Percentiles rank a stretch among this genome's conserved stretches.
phyloP scores from a whole-genome alignment of 1,140 invertebrate genomes.

The Cephus cinctus region DNA sequence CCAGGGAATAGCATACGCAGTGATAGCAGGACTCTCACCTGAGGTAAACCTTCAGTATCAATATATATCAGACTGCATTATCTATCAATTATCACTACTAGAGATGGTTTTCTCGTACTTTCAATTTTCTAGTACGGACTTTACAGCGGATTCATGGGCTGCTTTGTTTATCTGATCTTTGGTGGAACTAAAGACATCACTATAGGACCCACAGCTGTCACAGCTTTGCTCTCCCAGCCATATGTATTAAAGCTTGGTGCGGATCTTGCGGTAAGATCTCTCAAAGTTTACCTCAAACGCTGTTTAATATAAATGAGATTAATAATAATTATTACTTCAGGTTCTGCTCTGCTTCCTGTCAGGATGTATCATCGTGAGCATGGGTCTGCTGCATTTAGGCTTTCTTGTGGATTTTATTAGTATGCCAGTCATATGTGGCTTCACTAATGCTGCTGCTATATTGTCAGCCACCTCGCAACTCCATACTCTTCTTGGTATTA shows the following conservation, averaged over 20 bases:
- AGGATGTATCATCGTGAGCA: slow-evolving; percentile 60
- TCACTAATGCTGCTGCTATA: slow-evolving; percentile 68
- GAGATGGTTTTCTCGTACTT: slow-evolving; percentile 1
- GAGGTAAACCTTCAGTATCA: slow-evolving; percentile 50
- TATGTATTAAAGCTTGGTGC: slow-evolving; percentile 45
- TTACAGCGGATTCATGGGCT: slow-evolving; percentile 70
- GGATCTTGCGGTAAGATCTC: slow-evolving; percentile 63
- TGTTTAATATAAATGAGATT: slow-evolving; percentile 4
- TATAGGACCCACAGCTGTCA: slow-evolving; percentile 63
- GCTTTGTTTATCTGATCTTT: slow-evolving; percentile 67
- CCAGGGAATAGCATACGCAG: slow-evolving; percentile 69
- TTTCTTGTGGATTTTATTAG: slow-evolving; percentile 60
- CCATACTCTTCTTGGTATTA: slow-evolving; percentile 59
- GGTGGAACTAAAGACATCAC: slow-evolving; percentile 68
- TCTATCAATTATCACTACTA: not conserved
- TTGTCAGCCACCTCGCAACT: slow-evolving; percentile 67
- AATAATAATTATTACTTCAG: slow-evolving; percentile 47
- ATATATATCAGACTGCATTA: slow-evolving; percentile 4
- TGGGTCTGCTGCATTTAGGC: slow-evolving; percentile 66
- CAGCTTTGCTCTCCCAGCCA: slow-evolving; percentile 58
- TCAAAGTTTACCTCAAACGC: too few relatives aligned
- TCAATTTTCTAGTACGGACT: slow-evolving; percentile 61
- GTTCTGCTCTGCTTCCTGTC: slow-evolving; percentile 63
- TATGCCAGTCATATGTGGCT: slow-evolving; percentile 67
- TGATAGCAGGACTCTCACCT: slow-evolving; percentile 61